Evolutionary conservation across 2,113 vertebrate genomes (phyloP), one percentile per base, ranked within the genome.

Genomic region (Aptenodytes forsteri): DNA sequence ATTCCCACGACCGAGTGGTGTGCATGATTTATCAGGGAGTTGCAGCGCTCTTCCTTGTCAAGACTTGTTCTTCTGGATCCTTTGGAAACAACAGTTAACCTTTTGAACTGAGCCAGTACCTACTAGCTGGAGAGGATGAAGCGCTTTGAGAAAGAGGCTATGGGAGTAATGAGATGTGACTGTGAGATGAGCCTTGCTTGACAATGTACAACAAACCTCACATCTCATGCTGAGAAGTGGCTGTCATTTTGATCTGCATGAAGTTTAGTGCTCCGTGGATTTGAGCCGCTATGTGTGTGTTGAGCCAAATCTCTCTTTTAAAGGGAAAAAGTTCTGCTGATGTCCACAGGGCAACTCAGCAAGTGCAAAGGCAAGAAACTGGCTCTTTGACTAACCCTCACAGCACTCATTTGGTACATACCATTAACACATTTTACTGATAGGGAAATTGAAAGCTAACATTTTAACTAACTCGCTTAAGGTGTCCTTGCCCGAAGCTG

Each of bases 11-110:
- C 90, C 0, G 1, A 88, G 40, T 34, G 38, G 19, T 85, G 83
- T 59, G 69, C 89, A 77, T 83, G 93, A 96, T 97, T 97, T 97
- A 93, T 91, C 94, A 93, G 58, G 75, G 83, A 91, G 49, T 54
- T 83, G 61, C 71, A 95, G 73, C 67, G 91, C 56, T 72, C 71
- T 78, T 86, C 66, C 95, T 94, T 95, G 94, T 96, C 88, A 96
- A 93, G 93, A 79, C 88, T 82, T 96, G 93, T 71, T 96, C 91
- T 95, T 91, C 89, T 96, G 95, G 83, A 97, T 97, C 91, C 72
- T 96, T 81, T 97, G 75, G 94, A 97, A 97, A 94, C 79, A 95
- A 89, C 89, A 93, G 77, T 90, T 95, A 96, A 97, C 96, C 95
- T 97, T 95, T 95, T 87, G 95, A 95, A 95, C 89, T 79, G 79